A percentile compares a stretch with the other conserved stretches of the same genome.
These are phyloP conservation scores for Petaurus breviceps DNA, from an alignment of 2,113 vertebrate species.

Conservation along the genomic window DNA sequence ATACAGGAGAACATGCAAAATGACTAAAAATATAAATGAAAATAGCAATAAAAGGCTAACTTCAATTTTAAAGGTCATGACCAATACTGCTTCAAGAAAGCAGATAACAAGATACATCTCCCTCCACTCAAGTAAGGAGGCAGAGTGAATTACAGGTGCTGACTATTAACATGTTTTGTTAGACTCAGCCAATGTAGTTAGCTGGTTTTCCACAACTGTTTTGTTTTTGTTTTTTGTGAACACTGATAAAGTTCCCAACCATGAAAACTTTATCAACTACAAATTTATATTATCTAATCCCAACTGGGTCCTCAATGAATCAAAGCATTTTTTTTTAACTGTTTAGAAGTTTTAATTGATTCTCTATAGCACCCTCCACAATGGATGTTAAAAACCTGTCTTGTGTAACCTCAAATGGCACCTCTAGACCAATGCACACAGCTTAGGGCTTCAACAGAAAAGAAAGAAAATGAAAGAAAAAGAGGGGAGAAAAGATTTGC, in stretches of 20 bases:
- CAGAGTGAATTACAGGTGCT: not conserved
- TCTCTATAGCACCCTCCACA: not conserved
- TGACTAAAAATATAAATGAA: not conserved
- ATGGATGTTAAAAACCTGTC: not conserved
- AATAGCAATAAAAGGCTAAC: not conserved
- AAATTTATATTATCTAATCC: not conserved
- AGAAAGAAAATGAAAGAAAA: no score
- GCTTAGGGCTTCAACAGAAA: no score
- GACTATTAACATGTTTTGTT: not conserved
- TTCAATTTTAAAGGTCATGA: not conserved
- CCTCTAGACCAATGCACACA: not conserved
- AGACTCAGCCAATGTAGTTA: not conserved
- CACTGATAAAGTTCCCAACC: not conserved
- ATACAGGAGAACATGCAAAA: not conserved
- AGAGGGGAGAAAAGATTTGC: not conserved
- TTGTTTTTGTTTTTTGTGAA: not conserved
- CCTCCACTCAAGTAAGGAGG: not conserved
- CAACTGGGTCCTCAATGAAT: not conserved
- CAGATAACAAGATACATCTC: not conserved
- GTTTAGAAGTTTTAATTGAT: not conserved
- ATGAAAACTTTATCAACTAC: not conserved
- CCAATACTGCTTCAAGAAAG: not conserved
- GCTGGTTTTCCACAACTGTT: not conserved
- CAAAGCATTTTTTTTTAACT: not conserved
- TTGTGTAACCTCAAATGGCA: not conserved